A percentile compares a stretch with the other conserved stretches of the same genome.
Evolutionary conservation across 2,797 vertebrate species (phyloP).

Genomic region (Myripristis murdjan): DNA sequence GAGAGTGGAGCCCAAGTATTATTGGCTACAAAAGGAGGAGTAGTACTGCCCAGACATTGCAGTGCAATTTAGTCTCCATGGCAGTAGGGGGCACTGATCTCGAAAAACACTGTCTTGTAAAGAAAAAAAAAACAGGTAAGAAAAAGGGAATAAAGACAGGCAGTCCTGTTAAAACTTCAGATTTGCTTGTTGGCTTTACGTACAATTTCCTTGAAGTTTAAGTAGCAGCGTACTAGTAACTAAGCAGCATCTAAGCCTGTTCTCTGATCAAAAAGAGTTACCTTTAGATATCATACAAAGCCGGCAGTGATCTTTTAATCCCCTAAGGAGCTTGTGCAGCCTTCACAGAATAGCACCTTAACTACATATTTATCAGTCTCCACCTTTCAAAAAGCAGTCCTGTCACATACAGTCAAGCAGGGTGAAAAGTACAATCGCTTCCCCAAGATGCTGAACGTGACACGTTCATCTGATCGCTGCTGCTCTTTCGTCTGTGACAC

Average conservation of each 20-base stretch:
- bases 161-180: constrained; percentile 50
- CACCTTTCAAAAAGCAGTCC: constrained; percentile 68
- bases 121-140: constrained; percentile 37
- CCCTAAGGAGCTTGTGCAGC: constrained; percentile 67
- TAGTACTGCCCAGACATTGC: constrained; percentile 34
- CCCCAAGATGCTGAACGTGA: constrained; percentile 48
- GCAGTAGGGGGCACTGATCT: constrained; percentile 75
- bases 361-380: constrained; percentile 79
- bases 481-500: constrained; percentile 45
- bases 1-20: constrained; percentile 70
- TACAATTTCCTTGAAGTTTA: constrained; percentile 63
- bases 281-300: constrained; percentile 83
- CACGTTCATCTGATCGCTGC: constrained; percentile 49
- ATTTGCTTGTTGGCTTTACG: constrained; percentile 64
- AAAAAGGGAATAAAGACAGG: constrained; percentile 30
- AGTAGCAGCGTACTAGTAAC: constrained; percentile 51
- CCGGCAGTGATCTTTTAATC: constrained; percentile 77
- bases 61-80: constrained; percentile 59
- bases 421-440: constrained; percentile 59
- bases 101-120: constrained; percentile 28
- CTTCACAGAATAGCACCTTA: constrained; percentile 78
- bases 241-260: constrained; percentile 71
- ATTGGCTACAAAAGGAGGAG: constrained; percentile 62
- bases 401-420: constrained; percentile 59
- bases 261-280: constrained; percentile 79